phyloP scores from a whole-genome alignment of 2,797 vertebrate species.

The Podarcis siculus region DNA sequence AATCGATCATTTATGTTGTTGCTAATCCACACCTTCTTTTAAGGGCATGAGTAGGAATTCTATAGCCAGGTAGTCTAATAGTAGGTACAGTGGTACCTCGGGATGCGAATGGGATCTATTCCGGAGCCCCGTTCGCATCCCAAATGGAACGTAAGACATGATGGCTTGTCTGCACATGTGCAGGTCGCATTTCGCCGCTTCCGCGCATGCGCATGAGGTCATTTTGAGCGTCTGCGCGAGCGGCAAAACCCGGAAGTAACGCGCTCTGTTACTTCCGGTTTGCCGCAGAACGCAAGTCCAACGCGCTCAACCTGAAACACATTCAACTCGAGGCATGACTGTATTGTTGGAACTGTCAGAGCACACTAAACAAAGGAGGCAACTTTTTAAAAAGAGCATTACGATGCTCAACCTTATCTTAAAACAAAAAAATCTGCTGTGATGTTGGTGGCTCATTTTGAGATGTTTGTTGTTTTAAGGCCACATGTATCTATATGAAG shows the following conservation, averaged over 20 bases:
- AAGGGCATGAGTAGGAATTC: background rate
- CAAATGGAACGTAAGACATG: too few relatives aligned
- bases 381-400: background rate
- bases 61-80: background rate
- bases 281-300: too few relatives aligned
- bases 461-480: conserved; percentile 72
- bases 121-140: too few relatives aligned
- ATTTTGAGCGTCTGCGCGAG: too few relatives aligned
- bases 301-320: too few relatives aligned
- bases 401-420: background rate
- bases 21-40: background rate
- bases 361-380: background rate
- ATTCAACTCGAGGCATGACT: too few relatives aligned
- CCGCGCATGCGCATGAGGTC: too few relatives aligned
- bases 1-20: background rate
- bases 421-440: background rate
- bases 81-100: background rate
- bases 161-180: too few relatives aligned
- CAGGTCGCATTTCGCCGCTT: too few relatives aligned
- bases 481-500: conserved; percentile 95
- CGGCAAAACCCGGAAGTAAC: too few relatives aligned
- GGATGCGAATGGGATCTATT: too few relatives aligned
- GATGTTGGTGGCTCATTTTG: conserved; percentile 18
- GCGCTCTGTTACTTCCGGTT: too few relatives aligned
- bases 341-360: background rate